phyloP scores from a whole-genome alignment of 1,140 invertebrate species.

The Leptopilina boulardi region DNA sequence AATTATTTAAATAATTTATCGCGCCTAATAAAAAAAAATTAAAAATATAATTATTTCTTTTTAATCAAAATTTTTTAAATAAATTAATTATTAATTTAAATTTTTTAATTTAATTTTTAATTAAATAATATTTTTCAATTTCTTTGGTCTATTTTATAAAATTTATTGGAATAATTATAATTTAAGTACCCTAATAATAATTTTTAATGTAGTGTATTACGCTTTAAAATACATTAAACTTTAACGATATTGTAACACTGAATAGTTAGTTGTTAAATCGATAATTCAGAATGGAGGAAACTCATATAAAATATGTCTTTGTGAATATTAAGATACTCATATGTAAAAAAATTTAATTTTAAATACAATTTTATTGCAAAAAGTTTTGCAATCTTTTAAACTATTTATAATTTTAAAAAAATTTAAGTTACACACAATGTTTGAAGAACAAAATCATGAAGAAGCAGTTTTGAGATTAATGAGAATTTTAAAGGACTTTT shows the following conservation, averaged over 20 bases:
- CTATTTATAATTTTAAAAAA: neutral
- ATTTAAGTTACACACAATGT: neutral
- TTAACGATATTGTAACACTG: neutral
- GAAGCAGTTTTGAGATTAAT: constrained; percentile 43
- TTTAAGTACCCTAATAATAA: too few relatives aligned
- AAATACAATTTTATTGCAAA: neutral
- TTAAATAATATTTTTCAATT: too few relatives aligned
- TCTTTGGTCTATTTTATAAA: too few relatives aligned
- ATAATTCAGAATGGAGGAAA: neutral
- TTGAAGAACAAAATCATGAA: constrained; percentile 34
- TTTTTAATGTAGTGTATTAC: too few relatives aligned
- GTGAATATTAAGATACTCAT: neutral
- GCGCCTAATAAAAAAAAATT: too few relatives aligned
- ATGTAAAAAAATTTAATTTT: neutral
- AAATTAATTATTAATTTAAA: too few relatives aligned
- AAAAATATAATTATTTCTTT: too few relatives aligned
- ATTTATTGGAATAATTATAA: too few relatives aligned
- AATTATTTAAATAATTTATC: too few relatives aligned
- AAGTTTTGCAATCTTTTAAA: neutral
- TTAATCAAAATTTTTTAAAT: too few relatives aligned
- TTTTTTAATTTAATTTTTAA: too few relatives aligned
- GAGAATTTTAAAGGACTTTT: constrained; percentile 39
- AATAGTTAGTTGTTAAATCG: neutral
- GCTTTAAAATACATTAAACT: neutral
- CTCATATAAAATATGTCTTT: neutral